Evolutionary conservation across 2,113 vertebrate species (phyloP), one percentile per base, ranked within the genome.

Genomic region (Gymnobelideus leadbeateri): DNA sequence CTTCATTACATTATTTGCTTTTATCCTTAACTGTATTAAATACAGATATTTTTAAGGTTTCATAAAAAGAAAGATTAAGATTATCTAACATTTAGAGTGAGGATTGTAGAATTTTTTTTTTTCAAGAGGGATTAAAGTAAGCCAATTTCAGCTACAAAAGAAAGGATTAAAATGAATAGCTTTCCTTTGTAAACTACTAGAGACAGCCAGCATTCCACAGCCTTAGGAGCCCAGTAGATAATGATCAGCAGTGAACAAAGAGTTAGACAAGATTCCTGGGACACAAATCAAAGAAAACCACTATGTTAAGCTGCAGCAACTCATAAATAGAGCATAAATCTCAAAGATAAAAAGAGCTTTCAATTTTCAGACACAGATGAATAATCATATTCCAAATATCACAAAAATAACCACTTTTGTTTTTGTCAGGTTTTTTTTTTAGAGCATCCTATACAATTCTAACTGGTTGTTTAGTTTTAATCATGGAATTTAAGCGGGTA

Each of bases 1-100:
- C 93, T 93, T 93, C 28, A 96, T 92, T 89, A 93, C 9, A 6
- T 93, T 89, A 6, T 93, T 89, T 89, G 91, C 51, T 89, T 14
- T 95, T 93, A 77, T 90, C 93, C 21, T 77, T 52, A 43, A 84
- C 68, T 84, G n/a, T 43, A 51, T 93, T 68, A 90, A 77, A 50
- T 94, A 25, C 91, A 92, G 89, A 52, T 93, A n/a, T 52, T 94
- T 51, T 95, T 25, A 92, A 16, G 61, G 68, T 90, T n/a, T 90
- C 54, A 54, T 91, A 46, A 90, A 54, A 16, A 57, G 26, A 91
- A 94, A 90, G 50, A 90, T 77, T 47, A 93, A 57, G 23, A 90
- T 84, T 93, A 77, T 52, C 19, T 49, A 51, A 89, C 51, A 51
- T 92, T 94, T 11, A 47, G 54, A 12, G 51, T 51, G 84, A 90